phyloP scores from a whole-genome alignment of 2,113 vertebrate genomes.

The Pithys albifrons region DNA sequence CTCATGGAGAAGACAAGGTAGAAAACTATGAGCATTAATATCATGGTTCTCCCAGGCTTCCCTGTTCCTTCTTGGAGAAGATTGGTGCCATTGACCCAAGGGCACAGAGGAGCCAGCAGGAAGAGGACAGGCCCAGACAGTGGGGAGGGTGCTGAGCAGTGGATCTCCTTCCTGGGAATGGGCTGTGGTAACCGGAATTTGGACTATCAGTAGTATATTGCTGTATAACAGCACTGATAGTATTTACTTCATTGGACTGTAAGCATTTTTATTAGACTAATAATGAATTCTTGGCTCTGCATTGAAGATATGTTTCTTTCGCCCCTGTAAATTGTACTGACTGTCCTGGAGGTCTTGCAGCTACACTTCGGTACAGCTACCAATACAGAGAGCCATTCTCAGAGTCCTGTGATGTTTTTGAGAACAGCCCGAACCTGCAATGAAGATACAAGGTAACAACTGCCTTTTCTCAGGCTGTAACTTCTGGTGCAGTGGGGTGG shows the following conservation, averaged over 20 bases:
- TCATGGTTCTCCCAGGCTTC: not conserved
- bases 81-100: not conserved
- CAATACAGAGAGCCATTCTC: accelerated
- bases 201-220: not conserved
- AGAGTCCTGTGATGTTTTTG: not conserved
- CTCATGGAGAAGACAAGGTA: not conserved
- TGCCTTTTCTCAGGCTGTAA: not conserved
- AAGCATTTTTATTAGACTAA: not conserved
- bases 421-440: not conserved
- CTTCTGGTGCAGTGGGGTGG: not conserved
- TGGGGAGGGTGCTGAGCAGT: not conserved
- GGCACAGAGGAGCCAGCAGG: not conserved
- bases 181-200: not conserved
- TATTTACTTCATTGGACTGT: not conserved
- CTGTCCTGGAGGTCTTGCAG: not conserved
- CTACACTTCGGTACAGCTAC: not conserved
- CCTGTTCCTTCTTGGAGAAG: not conserved
- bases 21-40: not conserved
- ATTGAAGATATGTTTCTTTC: not conserved
- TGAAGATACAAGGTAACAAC: not conserved
- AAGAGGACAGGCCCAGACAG: not conserved
- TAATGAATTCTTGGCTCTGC: not conserved
- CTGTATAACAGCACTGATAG: not conserved
- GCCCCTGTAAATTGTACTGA: not conserved
- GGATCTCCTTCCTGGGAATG: not conserved